Percentiles rank a stretch among this genome's conserved stretches.
phyloP scores from a whole-genome alignment of 1,140 invertebrate species.

The Chironomus tepperi region DNA sequence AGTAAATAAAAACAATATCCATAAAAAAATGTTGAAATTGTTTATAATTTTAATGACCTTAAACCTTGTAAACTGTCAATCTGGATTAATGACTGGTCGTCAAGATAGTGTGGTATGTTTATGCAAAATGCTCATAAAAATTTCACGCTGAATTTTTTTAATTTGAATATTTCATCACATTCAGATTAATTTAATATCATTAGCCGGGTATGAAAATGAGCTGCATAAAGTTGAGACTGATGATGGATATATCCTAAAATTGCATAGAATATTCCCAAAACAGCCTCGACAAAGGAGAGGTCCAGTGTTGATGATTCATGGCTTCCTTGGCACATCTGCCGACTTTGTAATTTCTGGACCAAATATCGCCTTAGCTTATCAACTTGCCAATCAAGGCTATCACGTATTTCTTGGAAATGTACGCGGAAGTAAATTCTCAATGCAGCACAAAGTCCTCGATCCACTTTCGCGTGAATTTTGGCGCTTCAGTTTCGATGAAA shows the following conservation, averaged over 20 bases:
- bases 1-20: neutral
- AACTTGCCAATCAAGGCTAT: conserved; percentile 40
- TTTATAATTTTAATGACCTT: conserved; percentile 6
- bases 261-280: conserved; percentile 48
- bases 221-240: conserved; percentile 53
- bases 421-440: conserved; percentile 39
- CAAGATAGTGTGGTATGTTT: neutral
- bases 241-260: conserved; percentile 58
- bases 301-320: conserved; percentile 52
- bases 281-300: neutral
- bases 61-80: neutral
- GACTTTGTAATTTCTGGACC: conserved; percentile 50
- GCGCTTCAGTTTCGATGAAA: conserved; percentile 47
- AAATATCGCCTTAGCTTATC: conserved; percentile 31
- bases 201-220: conserved; percentile 52
- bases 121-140: neutral
- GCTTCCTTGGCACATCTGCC: conserved; percentile 49
- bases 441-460: conserved; percentile 26
- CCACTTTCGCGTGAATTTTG: conserved; percentile 45
- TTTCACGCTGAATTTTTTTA: neutral
- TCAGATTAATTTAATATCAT: neutral
- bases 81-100: neutral
- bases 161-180: neutral
- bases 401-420: conserved; percentile 48
- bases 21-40: neutral